phyloP scores from a whole-genome alignment of 1,140 invertebrate genomes.

The Diorhabda sublineata region DNA sequence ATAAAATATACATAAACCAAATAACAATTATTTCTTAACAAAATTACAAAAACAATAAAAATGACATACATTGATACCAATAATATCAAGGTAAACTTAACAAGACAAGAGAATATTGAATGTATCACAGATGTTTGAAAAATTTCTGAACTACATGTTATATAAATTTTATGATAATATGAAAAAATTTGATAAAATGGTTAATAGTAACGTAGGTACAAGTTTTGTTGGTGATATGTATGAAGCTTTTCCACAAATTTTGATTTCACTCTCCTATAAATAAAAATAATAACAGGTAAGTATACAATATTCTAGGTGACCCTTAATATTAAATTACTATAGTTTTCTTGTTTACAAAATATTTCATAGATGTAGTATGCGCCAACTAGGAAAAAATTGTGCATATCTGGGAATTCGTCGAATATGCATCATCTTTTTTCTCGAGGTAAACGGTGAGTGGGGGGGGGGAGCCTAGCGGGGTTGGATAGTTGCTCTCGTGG shows the following conservation, averaged over 20 bases:
- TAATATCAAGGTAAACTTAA: background rate
- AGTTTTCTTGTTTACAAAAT: too few species aligned
- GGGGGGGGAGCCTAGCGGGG: too few species aligned
- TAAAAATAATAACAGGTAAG: conserved; percentile 15
- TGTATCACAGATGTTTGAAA: conserved; percentile 17
- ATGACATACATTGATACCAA: conserved; percentile 1
- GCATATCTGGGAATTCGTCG: too few species aligned
- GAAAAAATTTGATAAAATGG: conserved; percentile 6
- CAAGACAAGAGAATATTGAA: conserved; percentile 5
- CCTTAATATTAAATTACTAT: too few species aligned
- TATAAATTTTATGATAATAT: background rate
- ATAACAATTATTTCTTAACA: conserved; percentile 1
- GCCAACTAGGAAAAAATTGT: too few species aligned
- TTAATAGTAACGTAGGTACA: conserved; percentile 14
- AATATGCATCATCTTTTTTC: too few species aligned
- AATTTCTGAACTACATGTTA: background rate
- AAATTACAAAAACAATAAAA: conserved; percentile 4
- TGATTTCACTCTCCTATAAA: conserved; percentile 43
- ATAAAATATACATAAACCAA: conserved; percentile 20
- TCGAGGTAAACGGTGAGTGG: too few species aligned
- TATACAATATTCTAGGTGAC: too few species aligned
- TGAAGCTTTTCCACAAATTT: conserved; percentile 37
- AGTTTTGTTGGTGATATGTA: conserved; percentile 26
- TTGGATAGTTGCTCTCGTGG: too few species aligned
- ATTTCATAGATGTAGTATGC: too few species aligned